A percentile compares a stretch with the other conserved stretches of the same genome.
Conservation (phyloP, 2,888 invertebrate genomes). For the Synergus japonicus region DNA sequence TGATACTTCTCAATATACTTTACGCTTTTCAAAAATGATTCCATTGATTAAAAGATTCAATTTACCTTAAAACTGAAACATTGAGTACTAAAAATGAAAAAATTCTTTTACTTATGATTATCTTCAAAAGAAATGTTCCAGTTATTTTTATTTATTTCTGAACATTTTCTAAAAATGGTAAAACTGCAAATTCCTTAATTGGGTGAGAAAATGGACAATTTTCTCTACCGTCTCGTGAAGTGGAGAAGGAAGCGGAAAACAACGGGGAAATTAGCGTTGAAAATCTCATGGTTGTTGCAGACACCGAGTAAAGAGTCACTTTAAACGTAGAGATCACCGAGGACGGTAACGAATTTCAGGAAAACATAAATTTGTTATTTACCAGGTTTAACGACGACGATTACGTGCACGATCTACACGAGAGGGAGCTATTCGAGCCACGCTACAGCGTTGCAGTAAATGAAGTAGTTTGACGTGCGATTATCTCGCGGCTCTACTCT, state of each 20-base stretch:
- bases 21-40: neutral
- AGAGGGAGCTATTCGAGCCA: constrained; percentile 13
- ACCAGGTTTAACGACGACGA: constrained; percentile 63
- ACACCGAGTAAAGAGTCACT: neutral
- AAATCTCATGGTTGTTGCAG: neutral
- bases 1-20: neutral
- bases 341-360: constrained; percentile 59
- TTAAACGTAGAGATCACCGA: constrained; percentile 43
- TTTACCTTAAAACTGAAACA: no score
- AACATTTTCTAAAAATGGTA: neutral
- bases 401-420: constrained; percentile 60
- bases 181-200: neutral
- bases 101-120: no score
- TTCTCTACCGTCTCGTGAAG: neutral
- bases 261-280: neutral
- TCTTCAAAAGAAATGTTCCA: neutral
- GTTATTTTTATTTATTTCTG: neutral
- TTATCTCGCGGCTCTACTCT: constrained; percentile 54
- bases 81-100: no score
- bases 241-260: neutral
- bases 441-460: constrained; percentile 46
- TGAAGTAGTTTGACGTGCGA: constrained; percentile 59
- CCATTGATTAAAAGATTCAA: no score
- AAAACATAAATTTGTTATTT: constrained; percentile 64
- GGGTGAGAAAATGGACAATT: neutral